Conservation (phyloP, 1,140 invertebrate species). For the Eueides isabella region DNA sequence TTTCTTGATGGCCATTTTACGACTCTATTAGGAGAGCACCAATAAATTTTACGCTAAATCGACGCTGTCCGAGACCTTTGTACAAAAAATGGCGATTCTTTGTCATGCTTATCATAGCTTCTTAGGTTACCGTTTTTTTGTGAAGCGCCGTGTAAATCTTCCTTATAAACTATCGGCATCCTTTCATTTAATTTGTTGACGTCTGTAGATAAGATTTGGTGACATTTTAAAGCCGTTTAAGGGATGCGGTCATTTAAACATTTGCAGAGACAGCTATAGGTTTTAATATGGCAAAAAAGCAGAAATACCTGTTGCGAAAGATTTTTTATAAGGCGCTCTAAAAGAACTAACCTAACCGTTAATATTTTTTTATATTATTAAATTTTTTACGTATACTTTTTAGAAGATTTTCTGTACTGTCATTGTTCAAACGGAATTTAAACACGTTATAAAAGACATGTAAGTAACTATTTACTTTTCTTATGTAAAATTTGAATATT, state of each 20-base stretch:
- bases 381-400: background rate
- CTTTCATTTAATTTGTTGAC: slow-evolving; percentile 46
- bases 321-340: background rate
- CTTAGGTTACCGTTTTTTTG: slow-evolving; percentile 39
- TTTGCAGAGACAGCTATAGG: slow-evolving; percentile 19
- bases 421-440: too few species aligned
- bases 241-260: slow-evolving; percentile 43
- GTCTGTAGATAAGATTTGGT: slow-evolving; percentile 54
- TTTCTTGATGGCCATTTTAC: background rate
- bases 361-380: background rate
- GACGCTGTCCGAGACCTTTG: slow-evolving; percentile 10
- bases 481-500: too few species aligned
- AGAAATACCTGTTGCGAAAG: background rate
- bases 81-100: slow-evolving; percentile 23
- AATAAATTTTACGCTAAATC: slow-evolving; percentile 24
- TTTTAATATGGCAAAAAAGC: slow-evolving; percentile 26
- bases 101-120: slow-evolving; percentile 35
- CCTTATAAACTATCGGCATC: slow-evolving; percentile 41
- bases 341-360: background rate
- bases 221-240: slow-evolving; percentile 46
- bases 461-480: too few species aligned
- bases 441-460: too few species aligned
- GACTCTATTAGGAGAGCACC: slow-evolving; percentile 1
- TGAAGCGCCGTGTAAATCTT: slow-evolving; percentile 62
- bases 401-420: too few species aligned